Evolutionary conservation across 2,888 invertebrate genomes (phyloP).

Genomic region (Sepiola atlantica): DNA sequence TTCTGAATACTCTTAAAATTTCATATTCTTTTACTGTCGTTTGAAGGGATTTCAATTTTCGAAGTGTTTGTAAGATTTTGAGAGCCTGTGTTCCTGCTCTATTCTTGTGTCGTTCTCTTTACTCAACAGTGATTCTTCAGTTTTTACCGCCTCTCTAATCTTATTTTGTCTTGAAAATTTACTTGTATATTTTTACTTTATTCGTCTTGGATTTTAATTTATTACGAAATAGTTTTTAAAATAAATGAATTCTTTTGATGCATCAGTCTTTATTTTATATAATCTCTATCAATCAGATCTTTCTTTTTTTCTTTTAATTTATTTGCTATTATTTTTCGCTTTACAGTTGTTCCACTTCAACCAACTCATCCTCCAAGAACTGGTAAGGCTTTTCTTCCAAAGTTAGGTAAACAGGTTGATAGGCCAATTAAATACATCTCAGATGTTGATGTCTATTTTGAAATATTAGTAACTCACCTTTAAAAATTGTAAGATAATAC

Average conservation of each 20-base stretch:
- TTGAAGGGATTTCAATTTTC: background rate
- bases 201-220: background rate
- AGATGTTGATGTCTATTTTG: background rate
- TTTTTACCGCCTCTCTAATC: background rate
- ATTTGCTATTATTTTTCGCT: background rate
- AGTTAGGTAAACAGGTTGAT: background rate
- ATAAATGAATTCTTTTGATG: background rate
- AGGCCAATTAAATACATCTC: background rate
- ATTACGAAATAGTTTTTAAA: background rate
- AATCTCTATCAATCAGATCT: background rate
- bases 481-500: background rate
- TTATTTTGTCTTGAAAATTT: background rate
- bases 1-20: conserved; percentile 51
- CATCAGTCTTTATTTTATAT: background rate
- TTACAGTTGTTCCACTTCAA: conserved; percentile 32
- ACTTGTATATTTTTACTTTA: background rate
- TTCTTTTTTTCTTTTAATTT: background rate
- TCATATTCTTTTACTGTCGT: background rate
- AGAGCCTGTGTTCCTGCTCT: background rate
- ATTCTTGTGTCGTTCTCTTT: background rate
- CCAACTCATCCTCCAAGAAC: conserved; percentile 9
- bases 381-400: background rate
- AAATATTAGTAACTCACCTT: background rate
- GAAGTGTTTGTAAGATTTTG: background rate
- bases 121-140: background rate